These are phyloP conservation scores for Acanthopleura granulata DNA, from an alignment of 2,888 invertebrate genomes.

Conservation along the genomic window DNA sequence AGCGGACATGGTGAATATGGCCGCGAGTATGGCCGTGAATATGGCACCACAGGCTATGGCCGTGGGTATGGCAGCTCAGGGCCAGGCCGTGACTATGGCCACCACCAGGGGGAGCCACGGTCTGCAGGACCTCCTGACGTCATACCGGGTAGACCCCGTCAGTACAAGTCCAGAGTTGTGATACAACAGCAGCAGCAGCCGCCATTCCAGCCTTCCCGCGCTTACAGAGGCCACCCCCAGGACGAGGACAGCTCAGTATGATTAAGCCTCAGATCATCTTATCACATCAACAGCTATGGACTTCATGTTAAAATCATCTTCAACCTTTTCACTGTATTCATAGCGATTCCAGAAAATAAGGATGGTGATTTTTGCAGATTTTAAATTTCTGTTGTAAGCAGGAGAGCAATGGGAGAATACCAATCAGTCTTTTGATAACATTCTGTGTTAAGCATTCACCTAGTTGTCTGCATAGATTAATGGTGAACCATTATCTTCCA, in stretches of 20 bases:
- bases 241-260: not conserved
- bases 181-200: not conserved
- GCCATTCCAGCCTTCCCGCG: not conserved
- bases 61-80: not conserved
- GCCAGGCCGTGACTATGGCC: not conserved
- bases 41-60: not conserved
- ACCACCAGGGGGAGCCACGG: not conserved
- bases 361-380: too few species aligned
- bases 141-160: not conserved
- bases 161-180: constrained; percentile 14
- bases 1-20: not conserved
- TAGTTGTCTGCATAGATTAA: too few species aligned
- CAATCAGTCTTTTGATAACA: too few species aligned
- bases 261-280: not conserved
- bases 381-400: too few species aligned
- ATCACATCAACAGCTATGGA: too few species aligned
- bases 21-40: not conserved
- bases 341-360: too few species aligned
- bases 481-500: too few species aligned
- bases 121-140: constrained; percentile 4
- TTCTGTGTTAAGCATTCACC: too few species aligned
- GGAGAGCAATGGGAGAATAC: too few species aligned
- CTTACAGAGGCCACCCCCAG: not conserved
- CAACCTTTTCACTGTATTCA: too few species aligned
- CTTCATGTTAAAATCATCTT: too few species aligned